phyloP scores from a whole-genome alignment of 37 sponge, comb jelly and placozoan species.

The Ephydatia muelleri region DNA sequence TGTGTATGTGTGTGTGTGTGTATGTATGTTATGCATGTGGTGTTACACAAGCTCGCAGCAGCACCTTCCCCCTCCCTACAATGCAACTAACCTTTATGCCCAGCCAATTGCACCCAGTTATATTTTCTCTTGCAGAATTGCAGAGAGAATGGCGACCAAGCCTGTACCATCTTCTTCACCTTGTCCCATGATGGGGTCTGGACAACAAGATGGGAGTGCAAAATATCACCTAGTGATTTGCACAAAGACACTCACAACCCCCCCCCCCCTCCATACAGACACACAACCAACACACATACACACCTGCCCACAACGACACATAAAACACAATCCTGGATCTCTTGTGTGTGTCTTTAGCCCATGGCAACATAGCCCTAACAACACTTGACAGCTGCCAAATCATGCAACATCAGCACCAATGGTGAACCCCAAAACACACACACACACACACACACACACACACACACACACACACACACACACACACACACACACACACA shows the following conservation, averaged over 20 bases:
- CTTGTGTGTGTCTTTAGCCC: slow-evolving; percentile 3
- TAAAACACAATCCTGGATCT: not conserved
- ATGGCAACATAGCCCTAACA: not conserved
- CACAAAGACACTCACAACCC: too few relatives aligned
- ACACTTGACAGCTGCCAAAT: not conserved
- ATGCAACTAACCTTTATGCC: slow-evolving; percentile 84
- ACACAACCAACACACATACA: slow-evolving; percentile 6
- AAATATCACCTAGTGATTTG: too few relatives aligned
- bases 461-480: too few relatives aligned
- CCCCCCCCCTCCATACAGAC: not conserved
- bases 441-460: too few relatives aligned
- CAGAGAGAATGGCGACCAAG: slow-evolving; percentile 95
- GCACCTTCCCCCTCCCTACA: not conserved
- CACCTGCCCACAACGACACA: not conserved
- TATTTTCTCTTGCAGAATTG: slow-evolving; percentile 95
- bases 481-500: too few relatives aligned
- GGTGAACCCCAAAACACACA: not conserved
- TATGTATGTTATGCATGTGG: not conserved
- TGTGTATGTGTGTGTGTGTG: slow-evolving; percentile 1
- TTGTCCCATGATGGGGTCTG: slow-evolving; percentile 43
- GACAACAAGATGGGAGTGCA: not conserved
- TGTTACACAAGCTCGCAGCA: not conserved
- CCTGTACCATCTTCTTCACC: slow-evolving; percentile 68
- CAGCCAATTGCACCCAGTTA: slow-evolving; percentile 98
- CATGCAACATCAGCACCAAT: too few relatives aligned